Evolutionary conservation across 2,888 invertebrate species (phyloP).

Genomic region (Anthophora plumipes): DNA sequence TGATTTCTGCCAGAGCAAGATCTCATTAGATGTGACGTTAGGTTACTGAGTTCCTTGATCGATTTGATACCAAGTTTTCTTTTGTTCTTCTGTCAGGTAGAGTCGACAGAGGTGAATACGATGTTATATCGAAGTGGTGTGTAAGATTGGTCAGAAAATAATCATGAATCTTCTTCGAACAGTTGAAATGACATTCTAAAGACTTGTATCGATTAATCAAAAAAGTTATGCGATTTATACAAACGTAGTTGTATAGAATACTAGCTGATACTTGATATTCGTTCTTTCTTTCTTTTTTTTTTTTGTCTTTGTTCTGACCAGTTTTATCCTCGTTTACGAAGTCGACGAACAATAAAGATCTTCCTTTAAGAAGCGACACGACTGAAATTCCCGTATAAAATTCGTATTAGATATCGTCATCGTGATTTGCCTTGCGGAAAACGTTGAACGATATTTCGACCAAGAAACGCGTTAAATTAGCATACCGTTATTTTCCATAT

Average conservation of each 20-base stretch:
- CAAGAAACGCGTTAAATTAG: conserved; percentile 41
- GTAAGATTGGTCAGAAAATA: conserved; percentile 40
- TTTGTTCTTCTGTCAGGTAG: background rate
- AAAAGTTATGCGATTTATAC: conserved; percentile 39
- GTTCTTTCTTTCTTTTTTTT: background rate
- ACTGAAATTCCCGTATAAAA: conserved; percentile 34
- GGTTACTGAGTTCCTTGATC: conserved; percentile 27
- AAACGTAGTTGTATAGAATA: conserved; percentile 26
- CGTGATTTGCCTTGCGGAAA: conserved; percentile 44
- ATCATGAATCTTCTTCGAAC: conserved; percentile 4
- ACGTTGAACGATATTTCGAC: conserved; percentile 43
- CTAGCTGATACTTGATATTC: background rate
- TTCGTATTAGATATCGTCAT: conserved; percentile 27
- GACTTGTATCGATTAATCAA: conserved; percentile 40
- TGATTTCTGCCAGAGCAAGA: conserved; percentile 11
- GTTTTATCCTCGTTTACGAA: conserved; percentile 46
- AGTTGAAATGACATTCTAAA: conserved; percentile 32
- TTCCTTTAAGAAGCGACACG: conserved; percentile 32
- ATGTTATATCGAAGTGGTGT: too few species aligned
- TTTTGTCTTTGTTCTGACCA: conserved; percentile 43
- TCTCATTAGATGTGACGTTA: conserved; percentile 24
- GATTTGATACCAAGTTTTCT: conserved; percentile 3
- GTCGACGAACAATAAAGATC: conserved; percentile 19
- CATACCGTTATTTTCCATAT: conserved; percentile 20
- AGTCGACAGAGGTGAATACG: background rate